Percentiles rank a stretch among this genome's conserved stretches.
These are phyloP conservation scores for Diploscapter pachys DNA, from an alignment of 1,140 invertebrate species.

Conservation along the genomic window DNA sequence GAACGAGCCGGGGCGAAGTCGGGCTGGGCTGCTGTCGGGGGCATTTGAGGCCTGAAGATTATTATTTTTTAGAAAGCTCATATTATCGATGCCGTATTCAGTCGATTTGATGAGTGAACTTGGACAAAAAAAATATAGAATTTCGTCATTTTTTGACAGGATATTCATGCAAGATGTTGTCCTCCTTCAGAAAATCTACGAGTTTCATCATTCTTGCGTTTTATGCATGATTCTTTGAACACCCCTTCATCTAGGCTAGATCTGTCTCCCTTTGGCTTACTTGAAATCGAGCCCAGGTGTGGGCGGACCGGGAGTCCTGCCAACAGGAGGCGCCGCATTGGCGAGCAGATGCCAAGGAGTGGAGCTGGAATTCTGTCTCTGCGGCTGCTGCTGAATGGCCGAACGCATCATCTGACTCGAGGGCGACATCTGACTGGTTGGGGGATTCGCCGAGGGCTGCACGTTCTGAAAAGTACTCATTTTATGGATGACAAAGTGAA, in stretches of 20 bases:
- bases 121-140: no score
- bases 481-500: background rate
- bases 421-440: background rate
- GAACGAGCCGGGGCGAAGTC: background rate
- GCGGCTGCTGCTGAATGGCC: conserved; percentile 5
- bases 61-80: background rate
- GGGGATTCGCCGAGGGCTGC: background rate
- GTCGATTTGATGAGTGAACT: background rate
- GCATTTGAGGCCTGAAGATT: background rate
- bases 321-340: background rate
- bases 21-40: background rate
- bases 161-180: no score
- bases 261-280: no score
- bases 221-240: no score
- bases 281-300: background rate
- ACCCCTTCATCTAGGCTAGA: no score
- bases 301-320: conserved; percentile 3
- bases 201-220: no score
- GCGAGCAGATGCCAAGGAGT: background rate
- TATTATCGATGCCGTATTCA: background rate
- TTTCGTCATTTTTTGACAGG: no score
- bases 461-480: background rate
- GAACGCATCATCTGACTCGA: background rate
- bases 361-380: conserved; percentile 10
- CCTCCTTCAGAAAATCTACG: no score